phyloP scores from a whole-genome alignment of 1,140 invertebrate species.

The Diuraphis noxia region DNA sequence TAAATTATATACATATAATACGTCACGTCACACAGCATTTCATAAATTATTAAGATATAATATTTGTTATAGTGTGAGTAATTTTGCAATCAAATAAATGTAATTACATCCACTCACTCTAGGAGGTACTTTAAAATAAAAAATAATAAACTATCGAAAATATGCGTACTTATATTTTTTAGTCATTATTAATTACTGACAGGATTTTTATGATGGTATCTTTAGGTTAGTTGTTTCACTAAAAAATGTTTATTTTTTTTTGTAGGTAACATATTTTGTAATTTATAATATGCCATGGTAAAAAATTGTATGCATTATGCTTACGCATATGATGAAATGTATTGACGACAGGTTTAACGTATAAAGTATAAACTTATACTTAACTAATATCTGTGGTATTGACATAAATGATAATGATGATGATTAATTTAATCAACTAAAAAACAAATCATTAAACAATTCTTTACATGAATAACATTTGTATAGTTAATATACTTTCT shows the following conservation, averaged over 20 bases:
- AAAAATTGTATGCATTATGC: not conserved
- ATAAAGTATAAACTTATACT: too few species aligned
- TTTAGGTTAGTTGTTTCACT: not conserved
- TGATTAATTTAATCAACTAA: too few species aligned
- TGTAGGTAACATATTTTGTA: not conserved
- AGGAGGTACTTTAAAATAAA: not conserved
- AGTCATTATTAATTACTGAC: too few species aligned
- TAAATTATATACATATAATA: not conserved
- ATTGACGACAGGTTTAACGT: too few species aligned
- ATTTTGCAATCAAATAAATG: not conserved
- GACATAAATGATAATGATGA: not conserved
- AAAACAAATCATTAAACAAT: too few species aligned
- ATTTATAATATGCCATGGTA: not conserved
- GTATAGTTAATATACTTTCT: too few species aligned
- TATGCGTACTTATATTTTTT: not conserved
- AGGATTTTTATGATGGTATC: not conserved
- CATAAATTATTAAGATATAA: not conserved
- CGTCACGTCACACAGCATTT: not conserved
- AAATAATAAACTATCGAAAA: not conserved
- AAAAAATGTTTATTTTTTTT: not conserved
- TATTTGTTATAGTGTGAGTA: not conserved
- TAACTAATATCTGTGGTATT: too few species aligned
- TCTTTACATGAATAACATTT: too few species aligned
- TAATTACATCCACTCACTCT: not conserved
- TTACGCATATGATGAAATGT: not conserved